These are phyloP conservation scores for Scolopax bukidnonensis DNA, from an alignment of 2,797 vertebrate species.

Conservation along the genomic window DNA sequence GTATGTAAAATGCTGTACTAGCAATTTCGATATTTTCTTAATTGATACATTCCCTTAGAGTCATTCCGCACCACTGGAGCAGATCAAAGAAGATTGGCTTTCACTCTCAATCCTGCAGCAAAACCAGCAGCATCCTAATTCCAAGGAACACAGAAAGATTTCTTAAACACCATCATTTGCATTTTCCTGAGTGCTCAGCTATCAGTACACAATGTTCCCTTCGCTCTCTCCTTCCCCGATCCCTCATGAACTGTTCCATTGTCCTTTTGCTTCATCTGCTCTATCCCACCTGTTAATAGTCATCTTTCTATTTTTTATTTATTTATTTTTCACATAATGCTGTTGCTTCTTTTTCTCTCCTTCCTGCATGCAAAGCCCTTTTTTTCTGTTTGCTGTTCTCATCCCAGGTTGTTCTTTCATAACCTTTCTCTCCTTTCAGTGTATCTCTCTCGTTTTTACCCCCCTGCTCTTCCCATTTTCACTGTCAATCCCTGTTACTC, in stretches of 20 bases:
- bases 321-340: background rate
- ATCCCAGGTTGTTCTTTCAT: background rate
- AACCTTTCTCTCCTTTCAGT: background rate
- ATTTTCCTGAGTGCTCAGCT: conserved; percentile 37
- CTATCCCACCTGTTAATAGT: background rate
- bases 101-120: background rate
- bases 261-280: background rate
- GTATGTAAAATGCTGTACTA: conserved; percentile 18
- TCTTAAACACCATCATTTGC: conserved; percentile 21
- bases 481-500: background rate
- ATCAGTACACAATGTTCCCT: background rate
- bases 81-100: conserved; percentile 61
- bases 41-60: conserved; percentile 63
- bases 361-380: background rate
- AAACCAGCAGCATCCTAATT: conserved; percentile 42
- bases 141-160: conserved; percentile 8
- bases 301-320: background rate
- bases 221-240: background rate
- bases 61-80: conserved; percentile 53
- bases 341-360: background rate
- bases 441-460: background rate
- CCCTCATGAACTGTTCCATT: background rate
- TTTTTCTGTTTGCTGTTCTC: background rate
- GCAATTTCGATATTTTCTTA: conserved; percentile 68
- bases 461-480: background rate